Conservation (phyloP, 2,888 invertebrate genomes). For the Gnatocerus cornutus region DNA sequence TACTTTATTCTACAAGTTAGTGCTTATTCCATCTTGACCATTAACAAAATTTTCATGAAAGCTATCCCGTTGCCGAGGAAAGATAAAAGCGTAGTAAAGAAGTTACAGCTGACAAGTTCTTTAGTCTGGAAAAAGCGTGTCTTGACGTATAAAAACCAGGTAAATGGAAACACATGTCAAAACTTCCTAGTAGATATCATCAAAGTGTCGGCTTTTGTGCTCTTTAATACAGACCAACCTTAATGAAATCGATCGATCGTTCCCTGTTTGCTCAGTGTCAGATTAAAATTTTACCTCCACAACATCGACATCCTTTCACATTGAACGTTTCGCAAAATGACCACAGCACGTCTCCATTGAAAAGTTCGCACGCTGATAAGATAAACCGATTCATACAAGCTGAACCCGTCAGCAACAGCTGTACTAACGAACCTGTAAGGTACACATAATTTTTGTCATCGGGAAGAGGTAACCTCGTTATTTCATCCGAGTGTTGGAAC, state of each 20-base stretch:
- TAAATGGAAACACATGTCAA: background rate
- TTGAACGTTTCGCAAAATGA: constrained; percentile 12
- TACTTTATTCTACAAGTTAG: no score
- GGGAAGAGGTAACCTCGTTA: constrained; percentile 36
- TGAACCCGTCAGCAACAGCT: constrained; percentile 7
- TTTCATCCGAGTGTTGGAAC: constrained; percentile 13
- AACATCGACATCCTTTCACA: constrained; percentile 2
- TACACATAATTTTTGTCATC: constrained; percentile 18
- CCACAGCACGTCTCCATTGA: background rate
- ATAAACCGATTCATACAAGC: background rate
- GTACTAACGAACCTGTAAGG: constrained; percentile 20
- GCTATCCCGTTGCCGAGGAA: background rate
- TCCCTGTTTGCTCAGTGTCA: constrained; percentile 2
- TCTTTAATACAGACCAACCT: background rate
- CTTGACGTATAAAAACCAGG: background rate
- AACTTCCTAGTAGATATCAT: background rate
- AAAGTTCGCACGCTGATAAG: constrained; percentile 4
- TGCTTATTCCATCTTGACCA: no score
- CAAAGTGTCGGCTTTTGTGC: constrained; percentile 1
- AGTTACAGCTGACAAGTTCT: background rate
- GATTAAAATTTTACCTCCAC: background rate
- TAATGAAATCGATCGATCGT: constrained; percentile 4
- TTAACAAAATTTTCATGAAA: no score
- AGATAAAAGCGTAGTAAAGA: background rate
- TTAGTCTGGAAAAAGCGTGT: no score